Percentiles rank a stretch among this genome's conserved stretches.
Evolutionary conservation across 2,797 vertebrate genomes (phyloP).

Genomic region (Halcyon badia): DNA sequence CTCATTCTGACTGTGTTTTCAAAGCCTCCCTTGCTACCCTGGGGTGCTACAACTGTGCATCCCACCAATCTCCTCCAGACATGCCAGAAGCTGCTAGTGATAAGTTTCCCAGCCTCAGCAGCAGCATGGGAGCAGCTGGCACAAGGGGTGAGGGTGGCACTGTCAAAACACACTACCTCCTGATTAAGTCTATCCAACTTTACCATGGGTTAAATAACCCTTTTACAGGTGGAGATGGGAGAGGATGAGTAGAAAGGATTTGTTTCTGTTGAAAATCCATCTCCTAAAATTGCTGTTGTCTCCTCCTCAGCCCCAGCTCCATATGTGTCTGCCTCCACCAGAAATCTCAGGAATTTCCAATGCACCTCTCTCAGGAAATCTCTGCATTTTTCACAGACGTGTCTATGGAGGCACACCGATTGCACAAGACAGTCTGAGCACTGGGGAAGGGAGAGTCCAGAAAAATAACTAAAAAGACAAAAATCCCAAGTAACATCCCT

Average conservation of each 20-base stretch:
- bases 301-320: not conserved
- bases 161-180: not conserved
- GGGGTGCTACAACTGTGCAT: not conserved
- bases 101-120: not conserved
- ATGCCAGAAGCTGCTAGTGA: not conserved
- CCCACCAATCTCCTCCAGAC: not conserved
- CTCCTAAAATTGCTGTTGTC: not conserved
- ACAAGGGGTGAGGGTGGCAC: not conserved
- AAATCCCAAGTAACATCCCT: not conserved
- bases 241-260: not conserved
- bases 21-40: not conserved
- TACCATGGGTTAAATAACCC: not conserved
- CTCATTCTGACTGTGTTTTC: not conserved
- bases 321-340: not conserved
- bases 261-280: not conserved
- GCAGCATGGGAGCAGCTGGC: not conserved
- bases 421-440: slow-evolving; percentile 1
- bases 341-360: slow-evolving; percentile 65
- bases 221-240: not conserved
- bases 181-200: not conserved
- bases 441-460: not conserved
- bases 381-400: slow-evolving; percentile 29
- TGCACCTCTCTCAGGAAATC: slow-evolving; percentile 14
- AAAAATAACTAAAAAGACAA: not conserved
- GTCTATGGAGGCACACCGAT: not conserved